Percentiles rank a stretch among this genome's conserved stretches.
Evolutionary conservation across 2,888 invertebrate species (phyloP).

Genomic region (Tenthredo notha): DNA sequence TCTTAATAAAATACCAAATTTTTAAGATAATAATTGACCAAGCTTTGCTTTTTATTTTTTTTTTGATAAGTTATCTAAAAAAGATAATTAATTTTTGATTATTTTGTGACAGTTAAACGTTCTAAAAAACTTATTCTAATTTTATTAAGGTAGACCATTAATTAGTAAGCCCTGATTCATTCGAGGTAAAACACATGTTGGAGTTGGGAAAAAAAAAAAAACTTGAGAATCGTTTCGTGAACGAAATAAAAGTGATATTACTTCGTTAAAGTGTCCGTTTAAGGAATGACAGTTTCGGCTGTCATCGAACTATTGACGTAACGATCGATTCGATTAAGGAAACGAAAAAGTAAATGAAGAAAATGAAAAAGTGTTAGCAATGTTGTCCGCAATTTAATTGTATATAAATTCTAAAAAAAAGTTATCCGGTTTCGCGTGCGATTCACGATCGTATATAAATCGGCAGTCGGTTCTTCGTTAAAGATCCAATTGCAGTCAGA

Average conservation of each 20-base stretch:
- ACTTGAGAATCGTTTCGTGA: neutral
- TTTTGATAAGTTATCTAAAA: no score
- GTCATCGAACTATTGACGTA: neutral
- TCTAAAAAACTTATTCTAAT: neutral
- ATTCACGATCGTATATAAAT: neutral
- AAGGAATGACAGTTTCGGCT: neutral
- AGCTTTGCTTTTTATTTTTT: no score
- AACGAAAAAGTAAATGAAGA: neutral
- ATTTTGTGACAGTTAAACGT: neutral
- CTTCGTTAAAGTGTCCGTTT: neutral
- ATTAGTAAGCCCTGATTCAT: neutral
- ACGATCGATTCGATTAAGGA: neutral
- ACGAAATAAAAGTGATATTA: neutral
- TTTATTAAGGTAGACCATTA: neutral
- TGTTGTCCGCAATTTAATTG: slow-evolving; percentile 24
- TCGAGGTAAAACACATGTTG: neutral
- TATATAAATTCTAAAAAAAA: slow-evolving; percentile 35
- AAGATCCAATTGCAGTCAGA: neutral
- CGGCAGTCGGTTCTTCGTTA: neutral
- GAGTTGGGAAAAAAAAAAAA: neutral
- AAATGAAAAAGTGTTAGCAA: slow-evolving; percentile 37
- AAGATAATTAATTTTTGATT: no score
- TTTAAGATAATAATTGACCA: no score
- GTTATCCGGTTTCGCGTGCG: slow-evolving; percentile 1
- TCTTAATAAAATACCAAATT: no score